Base-by-base conservation (phyloP, 2,888 invertebrate species). In the Ophion obscuratus region DNA sequence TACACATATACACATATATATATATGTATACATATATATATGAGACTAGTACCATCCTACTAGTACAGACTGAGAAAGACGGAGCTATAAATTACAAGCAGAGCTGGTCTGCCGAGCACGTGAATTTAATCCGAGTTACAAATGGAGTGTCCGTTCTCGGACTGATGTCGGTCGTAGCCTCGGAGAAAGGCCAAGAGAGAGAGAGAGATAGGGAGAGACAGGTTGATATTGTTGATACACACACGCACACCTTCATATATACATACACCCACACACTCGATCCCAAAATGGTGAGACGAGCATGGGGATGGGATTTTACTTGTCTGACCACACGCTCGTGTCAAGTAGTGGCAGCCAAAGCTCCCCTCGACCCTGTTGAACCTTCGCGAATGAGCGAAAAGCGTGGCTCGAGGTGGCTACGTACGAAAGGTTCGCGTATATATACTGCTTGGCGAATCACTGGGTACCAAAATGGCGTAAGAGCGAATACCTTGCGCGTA, bases 91-190 rank as follows among this genome's bases (percentile, higher is more conserved):
- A 88, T 88, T 88, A 88, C 86, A 77, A 61, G 75, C 57, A 61
- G 81, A 78, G 70, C 74, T 70, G 78, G 78, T 81, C 70, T 24
- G 74, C 24, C 68, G 68, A 81, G 82, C 79, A 71, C 83, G 85
- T 86, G 88, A 89, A 88, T 87, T 87, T 87, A 87, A 88, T 87
- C 88, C 85, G 87, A 80, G 88, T 88, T 88, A 89, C 89, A 89
- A 89, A 89, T 89, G 86, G 83, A 89, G 87, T 89, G 89, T 89
- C 89, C 87, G 86, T 85, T 84, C 85, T 82, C 81, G 81, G 82
- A 86, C 78, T 81, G 80, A 81, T 85, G 87, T 77, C 67, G 76
- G 68, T 68, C 66, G 67, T 68, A 82, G 83, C 83, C 64, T 53
- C 61, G 36, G 76, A 68, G 71, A 73, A 81, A 67, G 71, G 75